Evolutionary conservation across 2,888 invertebrate species (phyloP).

Genomic region (Leptarthrus brevirostris): DNA sequence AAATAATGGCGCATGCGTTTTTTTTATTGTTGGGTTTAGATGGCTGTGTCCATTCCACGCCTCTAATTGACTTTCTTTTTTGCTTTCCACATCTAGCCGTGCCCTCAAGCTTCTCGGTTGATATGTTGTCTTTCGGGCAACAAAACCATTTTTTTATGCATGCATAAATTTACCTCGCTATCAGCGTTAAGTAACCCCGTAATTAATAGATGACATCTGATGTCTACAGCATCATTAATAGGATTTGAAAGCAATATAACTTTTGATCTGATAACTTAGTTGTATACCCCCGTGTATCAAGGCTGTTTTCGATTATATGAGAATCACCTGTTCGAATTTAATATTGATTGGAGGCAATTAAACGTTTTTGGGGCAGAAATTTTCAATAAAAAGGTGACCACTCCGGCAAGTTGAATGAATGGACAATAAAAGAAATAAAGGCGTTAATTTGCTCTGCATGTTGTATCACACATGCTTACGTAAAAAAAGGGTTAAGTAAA

Average conservation of each 20-base stretch:
- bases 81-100: neutral
- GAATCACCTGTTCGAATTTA: neutral
- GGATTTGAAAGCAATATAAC: slow-evolving; percentile 24
- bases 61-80: slow-evolving; percentile 18
- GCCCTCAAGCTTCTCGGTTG: slow-evolving; percentile 3
- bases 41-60: slow-evolving; percentile 2
- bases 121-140: slow-evolving; percentile 1
- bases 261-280: slow-evolving; percentile 5
- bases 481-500: too few species aligned
- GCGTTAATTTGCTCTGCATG: too few species aligned
- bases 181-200: slow-evolving; percentile 21
- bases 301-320: too few species aligned
- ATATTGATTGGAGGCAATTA: too few species aligned
- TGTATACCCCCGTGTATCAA: neutral
- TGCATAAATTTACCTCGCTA: slow-evolving; percentile 21
- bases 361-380: too few species aligned
- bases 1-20: neutral
- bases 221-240: slow-evolving; percentile 14
- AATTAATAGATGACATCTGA: slow-evolving; percentile 37
- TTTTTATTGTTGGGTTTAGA: too few species aligned
- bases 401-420: too few species aligned
- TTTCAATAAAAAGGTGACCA: too few species aligned
- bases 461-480: too few species aligned
- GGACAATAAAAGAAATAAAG: too few species aligned
- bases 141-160: neutral